A percentile compares a stretch with the other conserved stretches of the same genome.
phyloP scores from a whole-genome alignment of 2,888 invertebrate genomes.

The Drosophila buzzatii region DNA sequence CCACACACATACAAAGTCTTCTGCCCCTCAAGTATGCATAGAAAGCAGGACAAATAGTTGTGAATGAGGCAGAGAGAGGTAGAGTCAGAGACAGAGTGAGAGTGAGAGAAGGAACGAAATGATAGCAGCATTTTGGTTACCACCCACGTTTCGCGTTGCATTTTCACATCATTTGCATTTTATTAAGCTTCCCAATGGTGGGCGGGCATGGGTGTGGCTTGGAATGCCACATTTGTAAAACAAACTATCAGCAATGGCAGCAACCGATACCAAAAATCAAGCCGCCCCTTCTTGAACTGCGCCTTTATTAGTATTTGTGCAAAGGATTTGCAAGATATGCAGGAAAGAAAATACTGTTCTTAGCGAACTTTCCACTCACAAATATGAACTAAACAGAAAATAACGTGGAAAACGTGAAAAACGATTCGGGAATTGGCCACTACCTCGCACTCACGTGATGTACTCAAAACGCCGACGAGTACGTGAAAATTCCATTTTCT shows the following conservation, averaged over 20 bases:
- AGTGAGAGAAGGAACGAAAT: conserved; percentile 14
- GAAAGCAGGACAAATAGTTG: conserved; percentile 14
- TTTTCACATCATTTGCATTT: conserved; percentile 77
- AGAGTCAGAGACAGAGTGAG: background rate
- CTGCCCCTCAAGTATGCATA: conserved; percentile 12
- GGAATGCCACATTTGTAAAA: conserved; percentile 51
- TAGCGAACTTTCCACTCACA: conserved; percentile 7
- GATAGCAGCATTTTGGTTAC: conserved; percentile 62
- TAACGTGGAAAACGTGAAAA: conserved; percentile 25
- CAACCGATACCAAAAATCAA: conserved; percentile 15
- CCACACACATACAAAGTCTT: conserved; percentile 18
- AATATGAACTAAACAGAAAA: conserved; percentile 5
- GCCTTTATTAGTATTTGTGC: conserved; percentile 54
- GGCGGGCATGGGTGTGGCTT: background rate
- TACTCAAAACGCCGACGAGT: conserved; percentile 34
- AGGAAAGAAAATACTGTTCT: conserved; percentile 4
- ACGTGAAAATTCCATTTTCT: background rate
- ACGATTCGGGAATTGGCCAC: conserved; percentile 82
- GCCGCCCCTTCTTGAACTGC: background rate
- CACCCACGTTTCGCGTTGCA: conserved; percentile 35
- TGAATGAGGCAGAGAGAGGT: background rate
- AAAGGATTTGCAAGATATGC: conserved; percentile 38
- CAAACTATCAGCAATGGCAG: conserved; percentile 47
- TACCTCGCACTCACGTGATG: conserved; percentile 84
- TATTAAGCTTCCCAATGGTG: conserved; percentile 52